Percentiles rank a stretch among this genome's conserved stretches.
Evolutionary conservation across 2,797 vertebrate genomes (phyloP).

Genomic region (Mustela erminea): DNA sequence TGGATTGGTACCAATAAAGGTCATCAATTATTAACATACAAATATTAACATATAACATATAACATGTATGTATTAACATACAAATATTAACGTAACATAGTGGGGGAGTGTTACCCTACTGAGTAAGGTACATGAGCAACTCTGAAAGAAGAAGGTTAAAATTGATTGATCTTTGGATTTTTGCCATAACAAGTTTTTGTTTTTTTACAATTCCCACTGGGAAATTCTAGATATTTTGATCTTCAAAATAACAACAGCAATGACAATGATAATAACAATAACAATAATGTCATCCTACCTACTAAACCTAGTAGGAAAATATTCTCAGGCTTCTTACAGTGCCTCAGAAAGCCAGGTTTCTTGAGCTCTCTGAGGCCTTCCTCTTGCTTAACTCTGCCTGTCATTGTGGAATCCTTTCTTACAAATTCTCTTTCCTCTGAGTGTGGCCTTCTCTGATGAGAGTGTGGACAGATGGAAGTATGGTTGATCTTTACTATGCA

Average conservation of each 20-base stretch:
- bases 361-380: background rate
- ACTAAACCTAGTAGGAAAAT: constrained; percentile 52
- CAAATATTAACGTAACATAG: background rate
- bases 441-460: background rate
- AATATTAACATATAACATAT: too few relatives aligned
- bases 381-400: constrained; percentile 34
- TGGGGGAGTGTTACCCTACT: background rate
- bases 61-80: background rate
- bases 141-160: constrained; percentile 41
- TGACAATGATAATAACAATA: background rate
- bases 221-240: background rate
- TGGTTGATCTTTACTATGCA: background rate
- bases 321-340: background rate
- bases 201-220: background rate
- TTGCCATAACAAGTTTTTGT: background rate
- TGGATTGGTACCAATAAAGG: background rate
- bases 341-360: constrained; percentile 30
- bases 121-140: background rate
- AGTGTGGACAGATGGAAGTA: background rate
- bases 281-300: background rate
- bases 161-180: constrained; percentile 46
- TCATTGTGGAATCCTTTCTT: constrained; percentile 38
- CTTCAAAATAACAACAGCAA: background rate
- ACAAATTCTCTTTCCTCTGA: constrained; percentile 27
- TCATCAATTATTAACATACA: background rate